Evolutionary conservation across 2,113 vertebrate genomes (phyloP).

Genomic region (Pseudorasbora parva): DNA sequence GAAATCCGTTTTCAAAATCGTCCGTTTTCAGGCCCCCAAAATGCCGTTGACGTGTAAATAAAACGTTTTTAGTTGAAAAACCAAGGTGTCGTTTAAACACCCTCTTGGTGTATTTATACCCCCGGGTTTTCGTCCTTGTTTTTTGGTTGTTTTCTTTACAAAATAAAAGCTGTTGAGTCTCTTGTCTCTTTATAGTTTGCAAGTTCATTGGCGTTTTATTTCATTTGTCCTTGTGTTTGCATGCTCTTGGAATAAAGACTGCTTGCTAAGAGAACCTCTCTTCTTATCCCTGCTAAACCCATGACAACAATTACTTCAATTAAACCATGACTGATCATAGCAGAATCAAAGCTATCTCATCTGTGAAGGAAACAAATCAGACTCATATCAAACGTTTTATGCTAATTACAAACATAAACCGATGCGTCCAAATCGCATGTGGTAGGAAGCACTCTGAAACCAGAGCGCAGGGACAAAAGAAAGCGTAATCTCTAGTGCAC

Average conservation of each 20-base stretch:
- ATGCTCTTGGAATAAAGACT: too few relatives aligned
- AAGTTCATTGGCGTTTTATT: too few relatives aligned
- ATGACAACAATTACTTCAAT: constrained; percentile 5
- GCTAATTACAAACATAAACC: constrained; percentile 13
- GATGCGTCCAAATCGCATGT: not conserved
- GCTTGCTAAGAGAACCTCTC: too few relatives aligned
- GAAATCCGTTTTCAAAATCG: too few relatives aligned
- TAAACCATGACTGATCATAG: constrained; percentile 25
- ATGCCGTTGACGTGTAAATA: too few relatives aligned
- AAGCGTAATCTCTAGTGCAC: constrained; percentile 60
- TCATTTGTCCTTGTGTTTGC: too few relatives aligned
- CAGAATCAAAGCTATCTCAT: constrained; percentile 1
- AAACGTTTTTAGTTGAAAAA: too few relatives aligned
- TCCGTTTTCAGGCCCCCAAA: too few relatives aligned
- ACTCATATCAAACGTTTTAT: not conserved
- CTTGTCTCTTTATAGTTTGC: too few relatives aligned
- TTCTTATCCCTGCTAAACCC: not conserved
- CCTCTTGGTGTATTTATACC: not conserved
- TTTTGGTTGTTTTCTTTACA: too few relatives aligned
- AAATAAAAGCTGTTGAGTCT: too few relatives aligned
- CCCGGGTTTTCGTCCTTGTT: not conserved
- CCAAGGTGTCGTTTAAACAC: too few relatives aligned
- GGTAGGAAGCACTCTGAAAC: constrained; percentile 10
- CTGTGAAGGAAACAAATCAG: constrained; percentile 26
- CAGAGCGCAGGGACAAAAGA: constrained; percentile 17